phyloP scores from a whole-genome alignment of 2,797 vertebrate genomes.

The Mormyrus proboscirostris region DNA sequence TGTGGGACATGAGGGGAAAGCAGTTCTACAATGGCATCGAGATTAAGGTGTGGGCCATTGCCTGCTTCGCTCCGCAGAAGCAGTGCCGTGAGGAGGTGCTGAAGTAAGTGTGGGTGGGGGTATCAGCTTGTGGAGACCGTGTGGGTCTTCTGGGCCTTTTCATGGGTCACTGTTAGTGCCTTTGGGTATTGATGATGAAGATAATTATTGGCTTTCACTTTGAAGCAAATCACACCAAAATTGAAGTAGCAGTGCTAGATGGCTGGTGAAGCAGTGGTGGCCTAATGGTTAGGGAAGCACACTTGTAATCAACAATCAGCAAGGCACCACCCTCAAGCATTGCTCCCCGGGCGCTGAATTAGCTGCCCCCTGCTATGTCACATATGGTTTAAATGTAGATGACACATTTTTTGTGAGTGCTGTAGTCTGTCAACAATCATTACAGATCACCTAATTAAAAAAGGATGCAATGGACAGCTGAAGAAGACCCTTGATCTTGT shows the following conservation, averaged over 20 bases:
- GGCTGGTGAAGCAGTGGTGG: background rate
- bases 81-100: conserved; percentile 98
- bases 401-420: background rate
- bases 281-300: background rate
- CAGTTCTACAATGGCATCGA: conserved; percentile 99
- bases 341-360: background rate
- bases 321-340: background rate
- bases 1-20: conserved; percentile 99
- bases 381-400: background rate
- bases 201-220: background rate
- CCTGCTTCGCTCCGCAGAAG: conserved; percentile 98
- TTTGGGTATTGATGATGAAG: background rate
- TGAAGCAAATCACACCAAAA: background rate
- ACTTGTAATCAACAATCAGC: background rate
- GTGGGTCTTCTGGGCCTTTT: background rate
- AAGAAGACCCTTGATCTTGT: background rate
- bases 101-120: conserved; percentile 74
- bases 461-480: background rate
- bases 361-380: background rate
- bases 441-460: background rate
- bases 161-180: background rate
- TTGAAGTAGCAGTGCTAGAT: background rate
- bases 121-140: background rate
- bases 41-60: conserved; percentile 99
- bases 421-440: background rate